Evolutionary conservation across 1,140 invertebrate species (phyloP).

Genomic region (Ridgeia piscesae): DNA sequence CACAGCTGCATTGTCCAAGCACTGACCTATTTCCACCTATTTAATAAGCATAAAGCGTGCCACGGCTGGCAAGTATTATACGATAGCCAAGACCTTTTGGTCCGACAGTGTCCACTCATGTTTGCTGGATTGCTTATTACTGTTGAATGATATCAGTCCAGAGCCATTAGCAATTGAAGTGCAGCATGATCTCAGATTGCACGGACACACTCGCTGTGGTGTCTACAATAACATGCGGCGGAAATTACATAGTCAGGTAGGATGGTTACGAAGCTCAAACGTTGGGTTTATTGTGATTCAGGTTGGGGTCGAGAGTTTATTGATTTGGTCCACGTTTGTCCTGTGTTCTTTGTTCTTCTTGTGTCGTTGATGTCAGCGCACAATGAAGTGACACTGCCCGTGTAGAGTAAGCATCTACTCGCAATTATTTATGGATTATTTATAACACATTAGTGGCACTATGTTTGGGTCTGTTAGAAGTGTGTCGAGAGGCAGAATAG

Average conservation of each 20-base stretch:
- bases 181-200: neutral
- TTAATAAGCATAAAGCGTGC: neutral
- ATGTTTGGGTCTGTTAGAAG: neutral
- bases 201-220: neutral
- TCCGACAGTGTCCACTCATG: neutral
- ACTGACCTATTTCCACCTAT: neutral
- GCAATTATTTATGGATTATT: neutral
- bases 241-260: neutral
- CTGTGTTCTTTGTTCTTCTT: neutral
- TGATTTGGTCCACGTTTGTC: neutral
- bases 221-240: neutral
- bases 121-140: neutral
- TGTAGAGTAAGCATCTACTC: neutral
- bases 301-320: neutral
- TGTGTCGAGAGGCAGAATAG: neutral
- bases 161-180: neutral
- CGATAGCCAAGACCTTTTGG: neutral
- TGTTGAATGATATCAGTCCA: neutral
- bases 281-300: neutral
- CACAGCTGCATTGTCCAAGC: neutral
- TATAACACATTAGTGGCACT: neutral
- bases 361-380: neutral
- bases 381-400: neutral
- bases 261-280: neutral
- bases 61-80: neutral